Evolutionary conservation across 2,797 vertebrate genomes (phyloP).

Genomic region (Aselliscus stoliczkanus): DNA sequence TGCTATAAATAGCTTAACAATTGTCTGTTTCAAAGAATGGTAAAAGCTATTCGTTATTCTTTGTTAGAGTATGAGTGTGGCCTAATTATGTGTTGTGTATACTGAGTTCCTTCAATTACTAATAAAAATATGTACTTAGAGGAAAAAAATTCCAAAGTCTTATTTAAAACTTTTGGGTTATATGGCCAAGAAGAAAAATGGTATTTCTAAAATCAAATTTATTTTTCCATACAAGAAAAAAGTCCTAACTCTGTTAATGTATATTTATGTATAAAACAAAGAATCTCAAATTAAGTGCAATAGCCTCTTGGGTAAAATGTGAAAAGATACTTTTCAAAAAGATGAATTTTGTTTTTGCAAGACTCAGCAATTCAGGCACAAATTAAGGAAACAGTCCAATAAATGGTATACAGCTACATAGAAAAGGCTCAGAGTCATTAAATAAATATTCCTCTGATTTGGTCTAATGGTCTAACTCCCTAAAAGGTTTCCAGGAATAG

Average conservation of each 20-base stretch:
- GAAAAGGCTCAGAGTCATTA: background rate
- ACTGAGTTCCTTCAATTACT: background rate
- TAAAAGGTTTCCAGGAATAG: background rate
- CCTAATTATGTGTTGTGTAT: background rate
- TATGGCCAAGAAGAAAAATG: background rate
- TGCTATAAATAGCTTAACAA: background rate
- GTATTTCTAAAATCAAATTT: background rate
- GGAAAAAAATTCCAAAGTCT: background rate
- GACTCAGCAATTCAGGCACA: background rate
- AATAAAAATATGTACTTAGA: background rate
- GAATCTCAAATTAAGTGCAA: background rate
- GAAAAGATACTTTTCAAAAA: background rate
- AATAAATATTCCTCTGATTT: constrained; percentile 1
- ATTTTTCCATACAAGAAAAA: background rate
- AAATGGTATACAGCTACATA: background rate
- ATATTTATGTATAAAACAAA: background rate
- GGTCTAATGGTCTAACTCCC: background rate
- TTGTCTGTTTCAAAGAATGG: background rate
- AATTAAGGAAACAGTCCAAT: background rate
- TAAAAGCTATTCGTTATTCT: background rate
- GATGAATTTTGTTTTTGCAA: background rate
- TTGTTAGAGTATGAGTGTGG: background rate
- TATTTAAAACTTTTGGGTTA: background rate
- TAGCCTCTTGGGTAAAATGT: background rate
- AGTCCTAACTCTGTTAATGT: background rate